These are phyloP conservation scores for Lemur catta DNA, from an alignment of 2,797 vertebrate genomes.

Conservation along the genomic window DNA sequence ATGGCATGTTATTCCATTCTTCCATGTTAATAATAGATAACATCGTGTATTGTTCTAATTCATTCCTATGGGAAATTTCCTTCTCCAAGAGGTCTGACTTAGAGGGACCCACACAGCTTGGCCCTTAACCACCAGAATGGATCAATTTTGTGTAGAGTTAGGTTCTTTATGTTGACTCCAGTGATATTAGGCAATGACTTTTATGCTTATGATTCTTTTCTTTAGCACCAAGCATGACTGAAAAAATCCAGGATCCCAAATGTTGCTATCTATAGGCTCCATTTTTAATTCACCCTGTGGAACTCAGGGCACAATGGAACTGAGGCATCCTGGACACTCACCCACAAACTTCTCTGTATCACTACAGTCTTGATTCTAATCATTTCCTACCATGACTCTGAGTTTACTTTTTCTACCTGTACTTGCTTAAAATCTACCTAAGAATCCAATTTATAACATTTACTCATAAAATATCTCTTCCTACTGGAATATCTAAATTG, in stretches of 20 bases:
- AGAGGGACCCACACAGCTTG: neutral
- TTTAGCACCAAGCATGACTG: neutral
- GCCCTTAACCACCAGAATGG: neutral
- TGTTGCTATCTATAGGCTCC: neutral
- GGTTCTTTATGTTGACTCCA: neutral
- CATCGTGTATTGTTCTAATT: neutral
- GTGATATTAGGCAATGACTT: neutral
- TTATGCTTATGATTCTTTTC: neutral
- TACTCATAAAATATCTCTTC: neutral
- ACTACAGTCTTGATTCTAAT: neutral
- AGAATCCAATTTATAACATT: neutral
- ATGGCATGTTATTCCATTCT: neutral
- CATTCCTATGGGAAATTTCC: neutral
- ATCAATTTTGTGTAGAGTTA: neutral
- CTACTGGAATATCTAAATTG: neutral
- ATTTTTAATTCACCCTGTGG: neutral
- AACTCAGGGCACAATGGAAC: neutral
- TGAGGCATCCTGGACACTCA: neutral
- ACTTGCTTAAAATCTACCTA: neutral
- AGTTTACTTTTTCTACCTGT: neutral
- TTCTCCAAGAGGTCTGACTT: neutral
- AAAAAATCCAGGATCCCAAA: neutral
- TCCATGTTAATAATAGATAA: neutral
- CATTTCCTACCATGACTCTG: neutral
- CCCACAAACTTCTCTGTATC: neutral